Base-by-base conservation (phyloP, 1,140 invertebrate genomes). In the Coptotermes formosanus region DNA sequence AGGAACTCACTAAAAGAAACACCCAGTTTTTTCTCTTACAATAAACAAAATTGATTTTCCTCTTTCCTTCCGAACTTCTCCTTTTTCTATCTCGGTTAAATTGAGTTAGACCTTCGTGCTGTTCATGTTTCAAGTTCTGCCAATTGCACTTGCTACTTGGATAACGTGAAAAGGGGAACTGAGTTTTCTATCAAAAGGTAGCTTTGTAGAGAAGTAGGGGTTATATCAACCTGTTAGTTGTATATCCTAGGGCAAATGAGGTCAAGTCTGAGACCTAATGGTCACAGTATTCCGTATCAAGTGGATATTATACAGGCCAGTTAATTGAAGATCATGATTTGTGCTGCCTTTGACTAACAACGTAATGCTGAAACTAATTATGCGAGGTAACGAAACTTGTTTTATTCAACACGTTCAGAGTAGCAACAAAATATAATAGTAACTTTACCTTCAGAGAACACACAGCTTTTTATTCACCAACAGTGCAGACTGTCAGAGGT, bases 101-200 rank as follows among this genome's bases (percentile, higher is more conserved):
- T 75, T 75, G 64, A 75, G 64, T 75, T 75, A 75, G 64, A 75
- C 64, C 19, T 64, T 75, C 64, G 64, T 30, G 30, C 25, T 75
- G 64, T 75, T 75, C 64, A 75, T 75, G 64, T 75, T 75, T 75
- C 64, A 75, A 75, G 64, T 75, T 75, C 64, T 75, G 64, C 64
- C 64, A 75, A 75, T 75, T 75, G 64, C 64, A 75, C 25, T 75
- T 75, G 64, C n/a, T 25, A 75, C 64, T 30, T 75, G 64, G 64
- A 25, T 75, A 75, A 75, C 64, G n/a, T 30, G 64, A 75, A 75
- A 75, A 30, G 25, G 64, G 64, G 64, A 75, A 75, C 25, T 2
- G 64, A 75, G 64, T 75, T n/a, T 75, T 30, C 25, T 75, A 75
- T 75, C 64, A 75, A 75, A 75, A 30, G 14, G 64, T 30, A 30